phyloP scores from a whole-genome alignment of 2,888 invertebrate genomes.

The Epiblema foenella region DNA sequence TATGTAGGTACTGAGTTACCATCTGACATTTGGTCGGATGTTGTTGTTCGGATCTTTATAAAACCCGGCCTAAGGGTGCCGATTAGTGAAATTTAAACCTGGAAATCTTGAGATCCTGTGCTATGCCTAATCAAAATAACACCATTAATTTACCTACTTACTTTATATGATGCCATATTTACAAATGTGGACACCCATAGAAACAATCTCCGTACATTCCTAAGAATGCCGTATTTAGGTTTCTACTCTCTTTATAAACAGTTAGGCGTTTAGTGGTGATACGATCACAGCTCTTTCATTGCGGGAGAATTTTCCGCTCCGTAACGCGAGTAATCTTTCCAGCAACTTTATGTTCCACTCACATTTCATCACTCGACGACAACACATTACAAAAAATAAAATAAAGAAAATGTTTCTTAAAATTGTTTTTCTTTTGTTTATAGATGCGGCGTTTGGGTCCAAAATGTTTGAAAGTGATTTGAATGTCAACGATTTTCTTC shows the following conservation, averaged over 20 bases:
- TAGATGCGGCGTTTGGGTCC: conserved; percentile 40
- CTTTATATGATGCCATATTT: too few species aligned
- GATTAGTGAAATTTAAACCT: too few species aligned
- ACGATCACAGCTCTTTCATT: conserved; percentile 56
- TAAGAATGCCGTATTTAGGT: conserved; percentile 11
- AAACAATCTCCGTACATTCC: not conserved
- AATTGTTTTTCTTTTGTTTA: conserved; percentile 39
- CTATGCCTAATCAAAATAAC: too few species aligned
- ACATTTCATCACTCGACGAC: conserved; percentile 46
- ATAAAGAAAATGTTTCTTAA: conserved; percentile 45
- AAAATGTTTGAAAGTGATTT: conserved; percentile 69
- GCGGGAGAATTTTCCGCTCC: conserved; percentile 74
- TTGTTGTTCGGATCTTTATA: too few species aligned
- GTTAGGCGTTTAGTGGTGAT: conserved; percentile 59
- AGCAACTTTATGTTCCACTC: conserved; percentile 54
- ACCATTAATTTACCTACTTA: too few species aligned
- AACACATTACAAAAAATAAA: conserved; percentile 34
- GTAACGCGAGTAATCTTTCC: conserved; percentile 70
- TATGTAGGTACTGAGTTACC: too few species aligned
- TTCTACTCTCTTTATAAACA: conserved; percentile 51
- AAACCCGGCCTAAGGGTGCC: too few species aligned
- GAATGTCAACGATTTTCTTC: conserved; percentile 88
- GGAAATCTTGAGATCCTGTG: too few species aligned
- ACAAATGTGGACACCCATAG: not conserved
- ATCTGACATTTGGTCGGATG: too few species aligned